Conservation (phyloP, 2,113 vertebrate genomes). For the Petrocephalus microphthalmus region DNA sequence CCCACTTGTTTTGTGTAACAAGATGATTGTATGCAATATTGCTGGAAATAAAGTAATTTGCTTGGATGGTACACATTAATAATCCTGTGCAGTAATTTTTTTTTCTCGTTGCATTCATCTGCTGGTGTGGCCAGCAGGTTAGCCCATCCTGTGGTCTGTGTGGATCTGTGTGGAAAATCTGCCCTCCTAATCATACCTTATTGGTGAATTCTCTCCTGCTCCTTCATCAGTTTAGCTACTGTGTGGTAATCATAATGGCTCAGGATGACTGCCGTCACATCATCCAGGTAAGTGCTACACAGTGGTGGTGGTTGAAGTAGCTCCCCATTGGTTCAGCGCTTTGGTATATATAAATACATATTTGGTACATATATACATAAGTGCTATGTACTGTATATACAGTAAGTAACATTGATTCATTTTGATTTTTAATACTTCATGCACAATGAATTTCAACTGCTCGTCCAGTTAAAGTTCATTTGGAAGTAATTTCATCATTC, state of each 20-base stretch:
- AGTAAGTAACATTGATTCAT: not conserved
- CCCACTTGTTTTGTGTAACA: conserved; percentile 41
- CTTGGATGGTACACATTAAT: conserved; percentile 51
- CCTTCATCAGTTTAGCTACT: too few relatives aligned
- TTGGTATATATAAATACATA: too few relatives aligned
- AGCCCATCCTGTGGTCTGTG: not conserved
- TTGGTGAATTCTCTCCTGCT: too few relatives aligned
- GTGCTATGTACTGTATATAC: too few relatives aligned
- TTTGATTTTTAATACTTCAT: not conserved
- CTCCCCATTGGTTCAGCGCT: too few relatives aligned
- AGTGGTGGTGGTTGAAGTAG: too few relatives aligned
- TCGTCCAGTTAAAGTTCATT: not conserved
- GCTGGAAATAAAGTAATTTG: conserved; percentile 22
- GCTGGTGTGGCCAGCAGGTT: not conserved
- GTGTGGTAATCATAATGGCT: too few relatives aligned
- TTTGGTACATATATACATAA: too few relatives aligned
- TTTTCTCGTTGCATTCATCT: not conserved
- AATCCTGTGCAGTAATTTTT: not conserved
- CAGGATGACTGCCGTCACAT: too few relatives aligned
- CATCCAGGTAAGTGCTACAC: too few relatives aligned
- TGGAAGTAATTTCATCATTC: not conserved
- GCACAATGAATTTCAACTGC: not conserved
- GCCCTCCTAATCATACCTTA: too few relatives aligned
- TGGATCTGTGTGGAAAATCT: not conserved
- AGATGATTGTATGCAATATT: conserved; percentile 56